Evolutionary conservation across 2,888 invertebrate genomes (phyloP).

Genomic region (Orthosia incerta): DNA sequence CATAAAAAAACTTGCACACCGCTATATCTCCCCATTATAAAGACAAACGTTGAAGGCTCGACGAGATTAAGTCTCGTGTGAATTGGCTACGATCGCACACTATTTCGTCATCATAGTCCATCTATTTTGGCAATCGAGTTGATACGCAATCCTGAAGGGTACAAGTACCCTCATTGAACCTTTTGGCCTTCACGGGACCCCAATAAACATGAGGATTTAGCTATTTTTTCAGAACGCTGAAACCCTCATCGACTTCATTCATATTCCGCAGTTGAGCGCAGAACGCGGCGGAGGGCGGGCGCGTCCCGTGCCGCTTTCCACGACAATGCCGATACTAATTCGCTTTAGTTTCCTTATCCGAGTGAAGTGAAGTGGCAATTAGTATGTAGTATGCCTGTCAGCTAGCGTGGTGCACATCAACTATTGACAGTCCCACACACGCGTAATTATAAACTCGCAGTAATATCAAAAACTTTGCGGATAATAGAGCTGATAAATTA

Average conservation of each 20-base stretch:
- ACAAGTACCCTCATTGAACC: conserved; percentile 58
- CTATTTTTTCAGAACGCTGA: conserved; percentile 73
- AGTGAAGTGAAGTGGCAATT: conserved; percentile 68
- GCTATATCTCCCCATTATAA: conserved; percentile 34
- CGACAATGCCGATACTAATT: conserved; percentile 67
- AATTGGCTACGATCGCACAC: conserved; percentile 41
- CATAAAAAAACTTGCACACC: conserved; percentile 32
- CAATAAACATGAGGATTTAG: conserved; percentile 68
- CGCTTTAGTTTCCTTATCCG: conserved; percentile 67
- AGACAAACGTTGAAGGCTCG: conserved; percentile 33
- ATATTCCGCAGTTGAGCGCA: conserved; percentile 84
- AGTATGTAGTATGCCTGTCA: conserved; percentile 58
- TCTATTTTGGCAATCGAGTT: conserved; percentile 62
- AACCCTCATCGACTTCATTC: conserved; percentile 78
- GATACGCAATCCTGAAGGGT: conserved; percentile 52
- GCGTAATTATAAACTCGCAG: conserved; percentile 25
- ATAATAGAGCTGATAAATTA: conserved; percentile 58
- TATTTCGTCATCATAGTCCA: conserved; percentile 38
- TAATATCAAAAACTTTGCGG: conserved; percentile 63
- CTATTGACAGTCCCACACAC: conserved; percentile 26
- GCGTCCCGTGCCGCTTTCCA: conserved; percentile 67
- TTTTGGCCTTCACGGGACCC: conserved; percentile 58
- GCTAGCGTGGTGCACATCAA: conserved; percentile 41
- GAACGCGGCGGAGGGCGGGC: conserved; percentile 80
- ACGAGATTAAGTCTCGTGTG: conserved; percentile 43